Evolutionary conservation across 2,797 vertebrate species (phyloP).

Genomic region (Chelonia mydas): DNA sequence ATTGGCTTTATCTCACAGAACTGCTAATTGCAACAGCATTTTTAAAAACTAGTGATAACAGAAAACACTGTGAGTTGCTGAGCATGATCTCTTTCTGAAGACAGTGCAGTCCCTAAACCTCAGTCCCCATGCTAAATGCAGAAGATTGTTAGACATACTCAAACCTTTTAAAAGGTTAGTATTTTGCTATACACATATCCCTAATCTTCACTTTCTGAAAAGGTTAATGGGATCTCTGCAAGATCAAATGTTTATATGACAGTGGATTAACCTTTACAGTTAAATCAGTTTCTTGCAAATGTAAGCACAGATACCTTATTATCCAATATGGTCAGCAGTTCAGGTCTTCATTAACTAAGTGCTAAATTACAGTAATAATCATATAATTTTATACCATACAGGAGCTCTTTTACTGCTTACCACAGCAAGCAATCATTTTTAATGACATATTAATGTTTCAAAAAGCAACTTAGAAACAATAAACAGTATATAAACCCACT

Average conservation of each 20-base stretch:
- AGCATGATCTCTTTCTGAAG: background rate
- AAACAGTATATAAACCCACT: constrained; percentile 28
- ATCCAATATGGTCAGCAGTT: constrained; percentile 32
- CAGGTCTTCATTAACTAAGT: constrained; percentile 57
- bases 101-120: constrained; percentile 21
- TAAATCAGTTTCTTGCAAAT: constrained; percentile 29
- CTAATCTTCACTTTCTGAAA: constrained; percentile 7
- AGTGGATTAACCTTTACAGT: constrained; percentile 70
- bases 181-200: constrained; percentile 41
- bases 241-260: constrained; percentile 66
- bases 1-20: background rate
- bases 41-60: background rate
- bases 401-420: background rate
- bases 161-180: constrained; percentile 40
- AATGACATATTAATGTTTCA: constrained; percentile 9
- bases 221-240: constrained; percentile 73
- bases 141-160: background rate
- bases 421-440: background rate
- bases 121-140: background rate
- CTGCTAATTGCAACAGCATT: background rate
- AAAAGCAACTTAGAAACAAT: constrained; percentile 32
- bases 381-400: constrained; percentile 40
- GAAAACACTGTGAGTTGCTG: constrained; percentile 8
- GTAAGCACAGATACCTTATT: constrained; percentile 46
- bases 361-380: constrained; percentile 55